Percentiles rank a stretch among this genome's conserved stretches.
phyloP scores from a whole-genome alignment of 2,888 invertebrate species.

The Parnassius mnemosyne region DNA sequence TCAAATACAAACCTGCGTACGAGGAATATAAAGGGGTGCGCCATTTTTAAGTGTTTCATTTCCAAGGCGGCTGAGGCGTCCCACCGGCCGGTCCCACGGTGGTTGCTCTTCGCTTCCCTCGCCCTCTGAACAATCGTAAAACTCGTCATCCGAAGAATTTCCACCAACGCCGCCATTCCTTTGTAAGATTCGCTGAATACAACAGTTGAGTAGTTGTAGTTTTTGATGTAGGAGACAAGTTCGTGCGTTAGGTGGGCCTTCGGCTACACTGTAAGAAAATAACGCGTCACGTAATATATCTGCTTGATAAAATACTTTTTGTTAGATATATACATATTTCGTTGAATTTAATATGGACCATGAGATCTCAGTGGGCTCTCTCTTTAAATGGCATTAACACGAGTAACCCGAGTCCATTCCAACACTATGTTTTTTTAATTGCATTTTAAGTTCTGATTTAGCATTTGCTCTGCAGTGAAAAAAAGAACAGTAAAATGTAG shows the following conservation, averaged over 20 bases:
- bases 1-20: slow-evolving; percentile 59
- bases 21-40: slow-evolving; percentile 65
- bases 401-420: too few relatives aligned
- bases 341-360: too few relatives aligned
- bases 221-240: slow-evolving; percentile 97
- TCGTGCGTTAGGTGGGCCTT: slow-evolving; percentile 91
- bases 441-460: too few relatives aligned
- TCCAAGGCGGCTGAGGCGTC: slow-evolving; percentile 59
- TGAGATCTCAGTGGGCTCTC: too few relatives aligned
- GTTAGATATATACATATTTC: too few relatives aligned
- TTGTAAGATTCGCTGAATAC: slow-evolving; percentile 82
- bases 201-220: slow-evolving; percentile 92
- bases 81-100: slow-evolving; percentile 64
- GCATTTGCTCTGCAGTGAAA: too few relatives aligned
- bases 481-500: too few relatives aligned
- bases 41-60: slow-evolving; percentile 66
- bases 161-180: slow-evolving; percentile 69
- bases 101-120: slow-evolving; percentile 74
- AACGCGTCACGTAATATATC: too few relatives aligned
- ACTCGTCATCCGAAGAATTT: slow-evolving; percentile 83
- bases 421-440: too few relatives aligned
- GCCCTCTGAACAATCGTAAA: slow-evolving; percentile 87
- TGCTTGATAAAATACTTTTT: too few relatives aligned
- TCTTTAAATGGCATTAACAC: too few relatives aligned
- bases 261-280: slow-evolving; percentile 81